phyloP scores from a whole-genome alignment of 1,140 invertebrate species.

The Aphelinus certus region DNA sequence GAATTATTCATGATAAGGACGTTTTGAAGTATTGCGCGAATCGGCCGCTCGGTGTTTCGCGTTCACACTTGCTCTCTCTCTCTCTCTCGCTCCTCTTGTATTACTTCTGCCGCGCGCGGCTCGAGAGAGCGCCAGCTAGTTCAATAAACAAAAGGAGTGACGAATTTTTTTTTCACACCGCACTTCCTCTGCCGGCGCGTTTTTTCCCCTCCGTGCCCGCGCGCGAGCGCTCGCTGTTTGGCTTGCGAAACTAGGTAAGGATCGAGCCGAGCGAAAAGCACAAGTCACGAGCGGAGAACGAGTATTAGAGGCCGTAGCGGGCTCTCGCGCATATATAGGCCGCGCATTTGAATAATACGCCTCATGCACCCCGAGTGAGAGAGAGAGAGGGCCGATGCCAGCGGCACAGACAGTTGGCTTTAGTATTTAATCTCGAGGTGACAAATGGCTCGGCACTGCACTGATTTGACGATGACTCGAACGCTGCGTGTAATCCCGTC shows the following conservation, averaged over 20 bases:
- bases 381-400: constrained; percentile 1
- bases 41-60: constrained; percentile 6
- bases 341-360: constrained; percentile 15
- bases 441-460: constrained; percentile 43
- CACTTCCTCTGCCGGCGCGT: too few species aligned
- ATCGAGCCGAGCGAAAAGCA: too few species aligned
- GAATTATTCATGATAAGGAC: constrained; percentile 41
- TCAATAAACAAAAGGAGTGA: neutral
- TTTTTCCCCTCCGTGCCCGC: too few species aligned
- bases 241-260: too few species aligned
- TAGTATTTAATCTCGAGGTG: constrained; percentile 46
- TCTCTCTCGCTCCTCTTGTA: neutral
- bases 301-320: too few species aligned
- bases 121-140: neutral
- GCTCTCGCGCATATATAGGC: too few species aligned
- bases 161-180: constrained; percentile 9
- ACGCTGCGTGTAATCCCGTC: constrained; percentile 37
- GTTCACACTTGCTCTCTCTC: neutral
- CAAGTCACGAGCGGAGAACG: too few species aligned
- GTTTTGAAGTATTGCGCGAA: constrained; percentile 35
- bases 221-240: too few species aligned
- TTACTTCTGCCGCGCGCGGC: too few species aligned
- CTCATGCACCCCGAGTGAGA: neutral
- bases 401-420: constrained; percentile 26
- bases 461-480: constrained; percentile 42